Conservation (phyloP, 2,797 vertebrate genomes). For the Hylomyscus alleni region DNA sequence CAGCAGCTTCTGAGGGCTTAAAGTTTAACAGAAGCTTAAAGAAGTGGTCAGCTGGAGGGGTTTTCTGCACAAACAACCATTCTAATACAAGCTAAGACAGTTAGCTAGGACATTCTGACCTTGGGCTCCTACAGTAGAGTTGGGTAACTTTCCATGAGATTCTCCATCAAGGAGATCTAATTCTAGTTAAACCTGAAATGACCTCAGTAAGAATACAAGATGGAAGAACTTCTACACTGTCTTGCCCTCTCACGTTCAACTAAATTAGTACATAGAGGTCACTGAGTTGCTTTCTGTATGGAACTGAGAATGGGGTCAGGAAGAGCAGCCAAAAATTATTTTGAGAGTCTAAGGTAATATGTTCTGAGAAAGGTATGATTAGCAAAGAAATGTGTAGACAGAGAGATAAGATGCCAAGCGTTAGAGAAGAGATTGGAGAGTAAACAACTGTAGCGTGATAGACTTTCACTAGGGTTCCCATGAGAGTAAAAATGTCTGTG, state of each 20-base stretch:
- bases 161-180: not conserved
- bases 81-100: not conserved
- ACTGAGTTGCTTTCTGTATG: not conserved
- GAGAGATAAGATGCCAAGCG: not conserved
- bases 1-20: not conserved
- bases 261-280: not conserved
- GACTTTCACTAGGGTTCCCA: not conserved
- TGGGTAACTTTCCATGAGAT: not conserved
- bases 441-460: not conserved
- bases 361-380: not conserved
- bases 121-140: not conserved
- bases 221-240: not conserved
- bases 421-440: not conserved
- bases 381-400: not conserved
- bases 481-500: not conserved
- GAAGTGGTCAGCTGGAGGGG: not conserved
- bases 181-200: not conserved
- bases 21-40: not conserved
- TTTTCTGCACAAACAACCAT: not conserved
- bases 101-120: not conserved
- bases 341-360: not conserved
- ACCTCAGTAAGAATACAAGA: not conserved
- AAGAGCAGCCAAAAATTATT: not conserved
- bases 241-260: not conserved
- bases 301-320: not conserved